Percentiles rank a stretch among this genome's conserved stretches.
phyloP scores from a whole-genome alignment of 2,888 invertebrate species.

The Isotomurus palustris region DNA sequence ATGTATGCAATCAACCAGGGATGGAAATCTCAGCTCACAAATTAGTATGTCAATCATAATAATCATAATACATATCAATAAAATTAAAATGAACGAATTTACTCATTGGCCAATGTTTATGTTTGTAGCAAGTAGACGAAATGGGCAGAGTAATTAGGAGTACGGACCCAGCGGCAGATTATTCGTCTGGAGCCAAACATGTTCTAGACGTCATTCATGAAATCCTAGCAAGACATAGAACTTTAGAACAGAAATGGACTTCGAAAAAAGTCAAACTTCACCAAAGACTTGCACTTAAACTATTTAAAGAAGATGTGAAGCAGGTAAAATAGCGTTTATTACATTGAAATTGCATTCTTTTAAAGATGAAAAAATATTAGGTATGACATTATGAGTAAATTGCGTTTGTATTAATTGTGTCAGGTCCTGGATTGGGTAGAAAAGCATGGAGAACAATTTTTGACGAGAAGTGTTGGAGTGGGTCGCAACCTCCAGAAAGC shows the following conservation, averaged over 20 bases:
- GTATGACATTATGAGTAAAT: slow-evolving; percentile 51
- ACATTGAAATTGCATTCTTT: neutral
- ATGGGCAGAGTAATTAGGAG: slow-evolving; percentile 35
- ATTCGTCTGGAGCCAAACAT: slow-evolving; percentile 93
- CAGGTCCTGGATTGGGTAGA: slow-evolving; percentile 94
- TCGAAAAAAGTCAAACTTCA: slow-evolving; percentile 91
- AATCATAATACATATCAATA: neutral
- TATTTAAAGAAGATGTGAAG: slow-evolving; percentile 96
- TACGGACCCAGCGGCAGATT: slow-evolving; percentile 80
- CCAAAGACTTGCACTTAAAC: slow-evolving; percentile 80
- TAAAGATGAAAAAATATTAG: too few species aligned
- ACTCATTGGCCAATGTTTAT: neutral
- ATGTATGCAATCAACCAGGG: slow-evolving; percentile 86
- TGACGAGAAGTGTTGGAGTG: slow-evolving; percentile 94
- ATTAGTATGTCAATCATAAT: slow-evolving; percentile 56
- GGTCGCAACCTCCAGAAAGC: slow-evolving; percentile 93
- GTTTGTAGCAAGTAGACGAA: slow-evolving; percentile 36
- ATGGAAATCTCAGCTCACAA: slow-evolving; percentile 68
- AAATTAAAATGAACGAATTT: too few species aligned
- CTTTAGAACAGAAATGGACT: slow-evolving; percentile 91
- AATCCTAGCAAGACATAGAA: slow-evolving; percentile 89
- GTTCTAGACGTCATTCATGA: slow-evolving; percentile 94
- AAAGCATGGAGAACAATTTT: slow-evolving; percentile 94
- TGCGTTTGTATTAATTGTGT: too few species aligned
- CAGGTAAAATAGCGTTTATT: slow-evolving; percentile 59